Base-by-base conservation (phyloP, 2,113 vertebrate species). In the Bagarius yarrelli region DNA sequence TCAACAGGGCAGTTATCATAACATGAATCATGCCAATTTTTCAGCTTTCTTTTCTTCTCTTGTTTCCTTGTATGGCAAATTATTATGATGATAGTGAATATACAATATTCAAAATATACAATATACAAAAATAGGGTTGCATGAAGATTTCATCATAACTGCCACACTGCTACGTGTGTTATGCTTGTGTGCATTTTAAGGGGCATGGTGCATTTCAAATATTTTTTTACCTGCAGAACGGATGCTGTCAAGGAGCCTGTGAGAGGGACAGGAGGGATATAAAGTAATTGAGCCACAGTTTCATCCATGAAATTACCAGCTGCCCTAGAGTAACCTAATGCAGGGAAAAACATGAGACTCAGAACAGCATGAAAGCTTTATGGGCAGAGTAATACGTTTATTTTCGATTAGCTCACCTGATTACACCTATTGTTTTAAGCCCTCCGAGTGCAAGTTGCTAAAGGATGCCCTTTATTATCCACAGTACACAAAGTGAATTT, bases 261-360 rank as follows among this genome's bases (percentile, higher is more conserved):
- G 21, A 40, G 34, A 67, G 64, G 40, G 40, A 47, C 66, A 47
- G 47, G 23, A 69, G 23, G 40, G 66, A 69, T 69, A 47, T 69
- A 25, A 47, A 47, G 66, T 47, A 69, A 69, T 69, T 47, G 66
- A 69, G 40, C 66, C 36, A 47, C 40, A 25, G 66, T 69, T 69
- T 69, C 66, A 69, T 69, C 66, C 66, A 69, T 69, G 66, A 69
- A 69, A 69, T 69, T 69, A 69, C 40, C 66, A 69, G 40, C 66
- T 69, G 66, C 40, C 66, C 66, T 23, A 3, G 21, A 69, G 40
- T 69, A 21, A 69, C 13, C 21, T 44, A 44, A 13, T 44, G 36
- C 21, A 67, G 36, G 12, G 9, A 69, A 47, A 69, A 1, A 69
- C 40, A 25, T 69, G 14, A 13, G n/a, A 25, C 23, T 47, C 66